These are phyloP conservation scores for Acronicta psi DNA, from an alignment of 2,888 invertebrate genomes.

Conservation along the genomic window DNA sequence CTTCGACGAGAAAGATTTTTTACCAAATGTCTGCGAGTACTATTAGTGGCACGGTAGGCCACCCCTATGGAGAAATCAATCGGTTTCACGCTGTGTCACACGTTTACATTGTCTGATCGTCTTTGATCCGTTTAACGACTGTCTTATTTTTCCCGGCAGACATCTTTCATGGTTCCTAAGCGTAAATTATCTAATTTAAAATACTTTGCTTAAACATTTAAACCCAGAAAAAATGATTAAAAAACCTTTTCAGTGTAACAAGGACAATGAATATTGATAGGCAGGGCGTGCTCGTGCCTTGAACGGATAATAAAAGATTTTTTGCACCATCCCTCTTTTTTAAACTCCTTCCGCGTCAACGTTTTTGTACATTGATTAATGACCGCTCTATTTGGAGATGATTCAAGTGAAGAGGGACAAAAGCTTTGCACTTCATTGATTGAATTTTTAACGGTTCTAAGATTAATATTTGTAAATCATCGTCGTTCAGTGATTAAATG, in stretches of 20 bases:
- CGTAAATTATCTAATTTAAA: conserved; percentile 21
- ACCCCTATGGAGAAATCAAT: conserved; percentile 75
- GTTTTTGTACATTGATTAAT: conserved; percentile 78
- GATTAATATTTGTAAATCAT: conserved; percentile 38
- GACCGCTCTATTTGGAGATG: conserved; percentile 66
- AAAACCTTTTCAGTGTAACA: conserved; percentile 51
- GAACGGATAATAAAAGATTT: conserved; percentile 69
- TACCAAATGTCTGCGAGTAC: conserved; percentile 65
- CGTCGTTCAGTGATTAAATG: conserved; percentile 19
- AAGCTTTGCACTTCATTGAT: conserved; percentile 65
- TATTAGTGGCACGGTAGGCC: conserved; percentile 60
- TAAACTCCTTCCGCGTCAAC: conserved; percentile 72
- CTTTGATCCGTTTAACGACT: conserved; percentile 58
- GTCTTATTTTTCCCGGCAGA: conserved; percentile 17
- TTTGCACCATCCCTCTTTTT: conserved; percentile 70
- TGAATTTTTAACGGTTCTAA: conserved; percentile 54
- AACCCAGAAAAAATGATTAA: conserved; percentile 52
- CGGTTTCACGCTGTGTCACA: conserved; percentile 68
- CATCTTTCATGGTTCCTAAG: conserved; percentile 3
- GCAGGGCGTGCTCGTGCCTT: conserved; percentile 61
- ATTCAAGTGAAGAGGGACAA: conserved; percentile 61
- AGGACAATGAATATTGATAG: conserved; percentile 69
- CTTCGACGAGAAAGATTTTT: conserved; percentile 64
- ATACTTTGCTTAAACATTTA: conserved; percentile 30
- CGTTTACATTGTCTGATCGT: conserved; percentile 71